Evolutionary conservation across 2,113 vertebrate genomes (phyloP), one percentile per base, ranked within the genome.

Genomic region (Rutilus rutilus): DNA sequence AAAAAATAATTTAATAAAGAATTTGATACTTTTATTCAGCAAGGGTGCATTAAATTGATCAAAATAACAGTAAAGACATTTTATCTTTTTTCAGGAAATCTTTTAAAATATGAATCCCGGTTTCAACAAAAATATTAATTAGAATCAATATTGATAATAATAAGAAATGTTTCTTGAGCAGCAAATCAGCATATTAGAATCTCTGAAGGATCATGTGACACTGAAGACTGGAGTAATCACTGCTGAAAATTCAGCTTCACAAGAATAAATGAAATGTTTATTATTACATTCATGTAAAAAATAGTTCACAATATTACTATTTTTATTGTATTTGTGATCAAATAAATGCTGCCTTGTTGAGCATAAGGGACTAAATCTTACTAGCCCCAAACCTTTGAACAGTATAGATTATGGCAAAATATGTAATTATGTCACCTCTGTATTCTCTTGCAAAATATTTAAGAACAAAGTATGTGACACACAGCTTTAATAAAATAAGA

Each of bases 391-490:
- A 47, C 71, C 2, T 50, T 27, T 75, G 23, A 74, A n/a, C 12
- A 25, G 6, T 74, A 74, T 23, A 14, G 11, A 8, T n/a, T 25
- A 6, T 73, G 36, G 8, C 21, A 74, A 47, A 47, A 75, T 15
- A 17, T 25, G 45, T 27, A 21, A 21, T 21, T 57, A 17, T 19
- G 1, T 71, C 36, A 12, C 2, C 2, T n/a, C 42, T 50, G 25
- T 75, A 50, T 6, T 75, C 11, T 25, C 1, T 73, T 73, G 39
- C 12, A 17, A 75, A 47, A 75, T 27, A 75, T 27, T 8, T 10
- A 75, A 75, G 71, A 75, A 75, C 71, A 75, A 75, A 71, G 19
- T 71, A 4, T 57, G n/a, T 73, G 69, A 42, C 1, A 12, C 21
- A 73, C 11, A 73, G 36, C 71, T 47, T 25, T 47, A 47, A 42